phyloP scores from a whole-genome alignment of 2,888 invertebrate species.

The Sarcophaga caerulescens region DNA sequence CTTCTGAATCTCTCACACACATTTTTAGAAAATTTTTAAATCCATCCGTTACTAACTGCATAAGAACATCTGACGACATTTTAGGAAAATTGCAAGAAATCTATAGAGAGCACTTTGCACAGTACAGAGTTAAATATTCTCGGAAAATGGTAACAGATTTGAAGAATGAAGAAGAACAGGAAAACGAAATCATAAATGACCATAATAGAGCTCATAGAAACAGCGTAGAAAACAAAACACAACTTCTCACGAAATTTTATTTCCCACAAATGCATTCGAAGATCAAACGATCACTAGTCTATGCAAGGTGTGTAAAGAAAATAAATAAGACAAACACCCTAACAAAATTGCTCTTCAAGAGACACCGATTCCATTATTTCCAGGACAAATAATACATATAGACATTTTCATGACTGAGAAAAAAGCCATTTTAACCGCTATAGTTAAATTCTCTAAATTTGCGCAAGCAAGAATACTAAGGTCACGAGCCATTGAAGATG shows the following conservation, averaged over 20 bases:
- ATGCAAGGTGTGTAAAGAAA: not conserved
- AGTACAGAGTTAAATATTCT: slow-evolving; percentile 13
- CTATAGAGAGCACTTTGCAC: not conserved
- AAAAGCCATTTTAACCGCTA: not conserved
- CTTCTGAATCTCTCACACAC: not conserved
- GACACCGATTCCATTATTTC: slow-evolving; percentile 21
- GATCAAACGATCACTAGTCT: not conserved
- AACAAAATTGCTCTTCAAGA: not conserved
- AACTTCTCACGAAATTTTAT: not conserved
- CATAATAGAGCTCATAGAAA: slow-evolving; percentile 21
- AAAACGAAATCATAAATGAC: not conserved
- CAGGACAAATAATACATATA: slow-evolving; percentile 37
- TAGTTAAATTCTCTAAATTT: not conserved
- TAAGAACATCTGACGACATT: slow-evolving; percentile 37
- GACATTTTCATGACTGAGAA: not conserved
- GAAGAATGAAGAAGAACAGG: slow-evolving; percentile 4
- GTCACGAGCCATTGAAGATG: slow-evolving; percentile 10
- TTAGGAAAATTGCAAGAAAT: slow-evolving; percentile 37
- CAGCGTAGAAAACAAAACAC: slow-evolving; percentile 5
- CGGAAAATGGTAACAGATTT: not conserved
- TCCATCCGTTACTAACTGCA: slow-evolving; percentile 32
- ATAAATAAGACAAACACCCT: slow-evolving; percentile 11
- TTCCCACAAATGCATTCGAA: slow-evolving; percentile 29
- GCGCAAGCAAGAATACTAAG: slow-evolving; percentile 20
- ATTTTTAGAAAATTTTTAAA: slow-evolving; percentile 35